A percentile compares a stretch with the other conserved stretches of the same genome.
These are phyloP conservation scores for Danio jaintianensis DNA, from an alignment of 2,797 vertebrate genomes.

Conservation along the genomic window DNA sequence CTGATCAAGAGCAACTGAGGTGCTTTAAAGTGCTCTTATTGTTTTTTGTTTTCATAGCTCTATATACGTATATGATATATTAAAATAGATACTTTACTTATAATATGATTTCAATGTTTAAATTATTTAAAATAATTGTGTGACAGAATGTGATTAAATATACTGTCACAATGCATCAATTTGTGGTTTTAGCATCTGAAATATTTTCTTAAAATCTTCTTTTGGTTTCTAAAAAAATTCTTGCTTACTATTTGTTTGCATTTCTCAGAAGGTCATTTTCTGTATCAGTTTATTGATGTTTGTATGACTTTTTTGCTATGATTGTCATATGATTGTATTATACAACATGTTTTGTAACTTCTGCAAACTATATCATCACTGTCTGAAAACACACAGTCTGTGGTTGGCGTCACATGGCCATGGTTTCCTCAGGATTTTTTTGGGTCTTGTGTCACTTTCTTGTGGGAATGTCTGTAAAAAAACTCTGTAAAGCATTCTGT, in stretches of 20 bases:
- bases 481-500: neutral
- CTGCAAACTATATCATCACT: constrained; percentile 63
- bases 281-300: constrained; percentile 26
- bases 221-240: neutral
- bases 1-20: too few species aligned
- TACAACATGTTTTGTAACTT: constrained; percentile 39
- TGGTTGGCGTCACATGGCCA: constrained; percentile 59
- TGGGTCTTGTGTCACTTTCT: constrained; percentile 33
- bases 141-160: too few species aligned
- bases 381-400: constrained; percentile 60
- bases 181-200: too few species aligned
- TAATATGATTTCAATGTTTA: too few species aligned
- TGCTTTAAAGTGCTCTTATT: too few species aligned
- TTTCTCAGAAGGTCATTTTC: neutral
- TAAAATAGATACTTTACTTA: too few species aligned
- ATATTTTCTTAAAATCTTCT: neutral
- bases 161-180: too few species aligned
- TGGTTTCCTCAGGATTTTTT: constrained; percentile 52
- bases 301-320: constrained; percentile 28
- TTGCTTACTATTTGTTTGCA: neutral
- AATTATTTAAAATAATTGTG: too few species aligned
- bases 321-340: constrained; percentile 50
- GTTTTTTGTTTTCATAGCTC: too few species aligned
- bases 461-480: neutral
- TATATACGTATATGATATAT: too few species aligned